Base-by-base conservation (phyloP, 2,113 vertebrate genomes). In the Camelus bactrianus region DNA sequence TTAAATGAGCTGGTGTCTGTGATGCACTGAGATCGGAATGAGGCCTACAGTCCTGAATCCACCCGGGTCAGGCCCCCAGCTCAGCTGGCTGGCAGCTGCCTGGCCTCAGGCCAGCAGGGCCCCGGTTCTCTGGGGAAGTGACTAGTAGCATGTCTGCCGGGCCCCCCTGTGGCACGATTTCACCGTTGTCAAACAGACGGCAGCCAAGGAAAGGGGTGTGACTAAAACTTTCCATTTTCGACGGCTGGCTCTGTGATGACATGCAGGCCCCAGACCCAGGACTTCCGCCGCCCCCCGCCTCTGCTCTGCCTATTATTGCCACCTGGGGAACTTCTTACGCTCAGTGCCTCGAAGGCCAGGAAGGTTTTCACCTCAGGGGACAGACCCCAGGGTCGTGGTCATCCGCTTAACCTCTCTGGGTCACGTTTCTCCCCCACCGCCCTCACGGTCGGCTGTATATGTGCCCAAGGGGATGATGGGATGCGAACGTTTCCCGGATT, bases 191-290 rank as follows among this genome's bases (percentile, higher is more conserved):
- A 79, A 32, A 19, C 30, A 93, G 84, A 94, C 85, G 81, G 81
- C 62, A 92, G 91, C 88, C 48, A 69, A 97, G 62, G 70, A 85
- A 96, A 92, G 22, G 22, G 62, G 52, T 93, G 84, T 77, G 88
- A 94, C 94, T 94, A 93, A 95, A 94, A 86, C 72, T 92, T 91
- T 86, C 93, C 93, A 93, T 94, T 96, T 92, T 94, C 15, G 0
- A 76, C 91, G 79, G 24, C 52, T 60, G 65, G 48, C 42, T 95
- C 81, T 77, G 38, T 80, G 87, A 91, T 85, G 77, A 89, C 60
- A 89, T 3, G 42, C 79, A 79, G 95, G 42, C 42, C 86, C 91
- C 67, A 83, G 91, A 72, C 56, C 1, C 7, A 96, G 17, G 73
- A 72, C 62, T 89, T 94, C 67, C 5, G 1, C 77, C 91, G 46